phyloP scores from a whole-genome alignment of 2,113 vertebrate genomes.

The Xenopus borealis region DNA sequence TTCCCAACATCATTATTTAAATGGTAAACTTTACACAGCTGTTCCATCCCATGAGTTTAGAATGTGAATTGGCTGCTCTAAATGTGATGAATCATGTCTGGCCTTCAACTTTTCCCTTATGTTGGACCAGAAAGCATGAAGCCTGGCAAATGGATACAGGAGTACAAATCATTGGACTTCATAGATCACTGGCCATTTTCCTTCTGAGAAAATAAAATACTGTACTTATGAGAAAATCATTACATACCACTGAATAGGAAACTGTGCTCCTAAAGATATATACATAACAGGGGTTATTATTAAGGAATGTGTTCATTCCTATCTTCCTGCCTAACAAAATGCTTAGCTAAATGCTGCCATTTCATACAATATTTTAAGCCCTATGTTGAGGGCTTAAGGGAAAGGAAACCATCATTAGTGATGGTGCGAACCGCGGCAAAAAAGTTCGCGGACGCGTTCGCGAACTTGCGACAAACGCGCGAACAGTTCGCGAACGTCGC shows the following conservation, averaged over 20 bases:
- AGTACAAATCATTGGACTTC: slow-evolving; percentile 39
- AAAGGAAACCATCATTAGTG: too few relatives aligned
- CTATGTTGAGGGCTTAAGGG: too few relatives aligned
- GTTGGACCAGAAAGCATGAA: slow-evolving; percentile 42
- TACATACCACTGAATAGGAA: slow-evolving; percentile 3
- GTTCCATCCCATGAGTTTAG: slow-evolving; percentile 41
- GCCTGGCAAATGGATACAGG: slow-evolving; percentile 48
- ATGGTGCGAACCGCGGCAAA: too few relatives aligned
- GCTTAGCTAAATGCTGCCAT: too few relatives aligned
- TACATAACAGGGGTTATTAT: neutral
- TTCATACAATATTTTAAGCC: too few relatives aligned
- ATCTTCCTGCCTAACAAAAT: neutral
- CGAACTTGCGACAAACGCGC: too few relatives aligned
- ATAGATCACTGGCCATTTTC: slow-evolving; percentile 41
- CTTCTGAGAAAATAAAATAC: slow-evolving; percentile 20
- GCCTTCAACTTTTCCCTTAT: slow-evolving; percentile 45
- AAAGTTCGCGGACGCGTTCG: too few relatives aligned
- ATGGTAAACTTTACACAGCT: slow-evolving; percentile 41
- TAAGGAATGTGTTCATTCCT: neutral
- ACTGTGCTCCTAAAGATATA: neutral
- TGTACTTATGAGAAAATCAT: slow-evolving; percentile 33
- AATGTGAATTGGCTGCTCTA: slow-evolving; percentile 47
- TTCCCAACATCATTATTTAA: slow-evolving; percentile 46
- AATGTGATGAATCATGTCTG: slow-evolving; percentile 55
- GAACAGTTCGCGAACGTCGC: too few relatives aligned